These are phyloP conservation scores for Endomychus coccineus DNA, from an alignment of 2,888 invertebrate species.

Conservation along the genomic window DNA sequence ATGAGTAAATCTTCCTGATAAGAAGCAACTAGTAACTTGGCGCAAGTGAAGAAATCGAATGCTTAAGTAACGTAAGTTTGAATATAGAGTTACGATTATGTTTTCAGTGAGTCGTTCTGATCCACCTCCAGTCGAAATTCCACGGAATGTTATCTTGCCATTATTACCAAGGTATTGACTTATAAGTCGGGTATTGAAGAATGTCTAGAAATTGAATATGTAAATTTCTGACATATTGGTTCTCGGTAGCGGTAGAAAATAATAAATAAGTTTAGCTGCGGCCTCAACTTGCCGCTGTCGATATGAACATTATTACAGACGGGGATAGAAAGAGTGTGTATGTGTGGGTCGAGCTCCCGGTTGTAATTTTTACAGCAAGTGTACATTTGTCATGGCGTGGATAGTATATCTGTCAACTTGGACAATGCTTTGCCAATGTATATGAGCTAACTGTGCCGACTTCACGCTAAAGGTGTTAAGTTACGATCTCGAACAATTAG, in stretches of 20 bases:
- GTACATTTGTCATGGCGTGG: conserved; percentile 37
- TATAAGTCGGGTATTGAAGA: conserved; percentile 8
- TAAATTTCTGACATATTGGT: conserved; percentile 36
- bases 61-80: no score
- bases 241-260: conserved; percentile 33
- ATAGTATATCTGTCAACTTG: conserved; percentile 39
- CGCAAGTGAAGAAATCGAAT: no score
- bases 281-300: conserved; percentile 17
- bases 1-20: no score
- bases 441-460: conserved; percentile 33
- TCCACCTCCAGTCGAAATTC: no score
- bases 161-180: no score
- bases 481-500: conserved; percentile 41
- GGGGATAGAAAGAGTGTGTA: no score
- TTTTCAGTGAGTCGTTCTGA: no score
- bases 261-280: no score
- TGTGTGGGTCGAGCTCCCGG: conserved; percentile 38
- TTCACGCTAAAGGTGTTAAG: conserved; percentile 39
- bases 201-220: conserved; percentile 29
- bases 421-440: conserved; percentile 35
- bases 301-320: no score
- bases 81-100: no score
- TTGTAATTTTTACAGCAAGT: conserved; percentile 34
- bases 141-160: no score
- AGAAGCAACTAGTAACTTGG: no score